Base-by-base conservation (phyloP, 2,797 vertebrate genomes). In the Astyanax mexicanus region DNA sequence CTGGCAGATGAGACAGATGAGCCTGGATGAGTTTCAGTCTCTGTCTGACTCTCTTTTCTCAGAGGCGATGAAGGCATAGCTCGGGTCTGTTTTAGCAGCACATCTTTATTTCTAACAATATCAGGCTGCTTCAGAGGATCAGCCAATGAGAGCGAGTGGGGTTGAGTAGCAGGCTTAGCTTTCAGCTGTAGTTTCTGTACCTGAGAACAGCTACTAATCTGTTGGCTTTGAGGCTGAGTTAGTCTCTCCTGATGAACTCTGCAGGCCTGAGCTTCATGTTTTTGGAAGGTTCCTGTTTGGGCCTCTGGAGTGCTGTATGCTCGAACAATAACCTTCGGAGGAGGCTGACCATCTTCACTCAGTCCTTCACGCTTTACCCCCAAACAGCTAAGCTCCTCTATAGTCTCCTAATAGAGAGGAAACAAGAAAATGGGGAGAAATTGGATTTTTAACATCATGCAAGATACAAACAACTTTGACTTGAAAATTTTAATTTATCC, bases 361-460 rank as follows among this genome's bases (percentile, higher is more conserved):
- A 61, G 32, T 35, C 62, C 61, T 61, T 77, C 65, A 19, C 11
- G 42, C 21, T 82, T 78, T 11, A 74, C 21, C 38, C 68, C 80
- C 17, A 79, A 64, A 44, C 58, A 69, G 67, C 74, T 84, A 51
- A 88, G 78, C 58, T 80, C 65, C 54, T 76, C 74, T 25, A 58
- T 72, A 15, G 81, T 44, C 55, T 88, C 83, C 85, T 88, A 62
- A 69, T 3, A 38, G 11, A 74, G 9, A 54, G 5, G 60, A 5
- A 54, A 17, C n/a, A n/a, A n/a, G n/a, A 5, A 32, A 32, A n/a
- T n/a, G n/a, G 29, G 19, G 17, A 12, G 15, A 17, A 27, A 15
- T 15, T 15, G 27, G 23, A 4, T 27, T 5, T 55, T 29, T 55
- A 19, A 27, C 19, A 15, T 4, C 12, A 11, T 11, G 4, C 10